phyloP scores from a whole-genome alignment of 2,888 invertebrate genomes.

The Brenthis ino region DNA sequence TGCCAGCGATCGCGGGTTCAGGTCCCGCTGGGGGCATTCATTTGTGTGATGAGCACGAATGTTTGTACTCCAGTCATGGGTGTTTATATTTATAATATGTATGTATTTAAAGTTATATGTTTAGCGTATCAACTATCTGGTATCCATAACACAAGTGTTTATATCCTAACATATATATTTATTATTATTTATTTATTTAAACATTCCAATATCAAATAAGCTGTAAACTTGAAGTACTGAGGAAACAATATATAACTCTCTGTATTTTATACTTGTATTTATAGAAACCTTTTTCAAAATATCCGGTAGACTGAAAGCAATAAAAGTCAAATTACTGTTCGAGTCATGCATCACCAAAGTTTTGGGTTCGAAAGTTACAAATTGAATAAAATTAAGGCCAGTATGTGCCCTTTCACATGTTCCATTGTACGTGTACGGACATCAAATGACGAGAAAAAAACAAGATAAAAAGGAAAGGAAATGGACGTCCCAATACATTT shows the following conservation, averaged over 20 bases:
- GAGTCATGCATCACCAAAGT: constrained; percentile 77
- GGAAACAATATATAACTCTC: constrained; percentile 2
- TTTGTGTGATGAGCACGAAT: too few species aligned
- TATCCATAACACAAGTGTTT: too few species aligned
- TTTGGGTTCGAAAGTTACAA: constrained; percentile 76
- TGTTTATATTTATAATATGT: too few species aligned
- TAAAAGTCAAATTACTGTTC: constrained; percentile 77
- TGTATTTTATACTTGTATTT: constrained; percentile 44
- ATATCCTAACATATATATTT: too few species aligned
- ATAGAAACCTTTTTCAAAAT: constrained; percentile 53
- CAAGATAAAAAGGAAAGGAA: constrained; percentile 6
- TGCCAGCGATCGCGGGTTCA: too few species aligned
- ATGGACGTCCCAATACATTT: not conserved
- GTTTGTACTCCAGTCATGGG: too few species aligned
- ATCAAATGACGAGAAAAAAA: constrained; percentile 19
- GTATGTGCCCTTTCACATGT: constrained; percentile 28
- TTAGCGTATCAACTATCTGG: too few species aligned
- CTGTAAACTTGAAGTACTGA: not conserved
- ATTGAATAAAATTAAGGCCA: constrained; percentile 78
- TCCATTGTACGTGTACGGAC: constrained; percentile 25
- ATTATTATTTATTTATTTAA: too few species aligned
- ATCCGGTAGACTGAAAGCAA: constrained; percentile 55
- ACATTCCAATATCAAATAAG: too few species aligned
- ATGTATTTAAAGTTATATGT: too few species aligned
- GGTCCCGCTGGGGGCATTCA: too few species aligned